phyloP scores from a whole-genome alignment of 1,140 invertebrate genomes.

The Dendrolimus punctatus region DNA sequence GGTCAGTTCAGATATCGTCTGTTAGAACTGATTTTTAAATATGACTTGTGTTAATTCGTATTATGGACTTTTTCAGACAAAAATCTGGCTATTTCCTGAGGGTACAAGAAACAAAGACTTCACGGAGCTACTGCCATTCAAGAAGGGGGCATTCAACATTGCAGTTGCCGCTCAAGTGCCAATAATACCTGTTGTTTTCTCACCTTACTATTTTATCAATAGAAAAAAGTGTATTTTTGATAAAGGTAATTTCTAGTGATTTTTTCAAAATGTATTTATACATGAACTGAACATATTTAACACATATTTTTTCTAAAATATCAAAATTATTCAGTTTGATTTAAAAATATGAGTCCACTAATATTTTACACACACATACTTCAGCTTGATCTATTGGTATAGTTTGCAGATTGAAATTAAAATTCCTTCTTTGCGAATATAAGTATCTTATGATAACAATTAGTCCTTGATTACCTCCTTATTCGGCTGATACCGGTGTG shows the following conservation, averaged over 20 bases:
- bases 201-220: constrained; percentile 76
- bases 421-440: too few relatives aligned
- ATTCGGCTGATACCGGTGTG: background rate
- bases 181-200: constrained; percentile 81
- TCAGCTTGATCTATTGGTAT: too few relatives aligned
- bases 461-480: background rate
- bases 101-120: constrained; percentile 72
- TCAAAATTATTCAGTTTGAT: too few relatives aligned
- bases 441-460: background rate
- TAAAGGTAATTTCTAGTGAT: constrained; percentile 38
- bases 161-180: constrained; percentile 81
- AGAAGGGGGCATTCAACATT: constrained; percentile 85
- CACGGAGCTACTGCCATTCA: constrained; percentile 72
- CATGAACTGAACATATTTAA: too few relatives aligned
- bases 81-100: constrained; percentile 79
- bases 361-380: too few relatives aligned
- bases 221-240: constrained; percentile 60
- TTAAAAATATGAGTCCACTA: too few relatives aligned
- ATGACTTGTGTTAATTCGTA: too few relatives aligned
- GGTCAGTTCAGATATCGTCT: too few relatives aligned
- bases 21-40: too few relatives aligned
- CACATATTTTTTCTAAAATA: too few relatives aligned
- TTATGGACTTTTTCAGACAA: constrained; percentile 62
- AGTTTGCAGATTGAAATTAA: too few relatives aligned
- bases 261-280: too few relatives aligned